Evolutionary conservation across 2,888 invertebrate genomes (phyloP).

Genomic region (Oscheius sp.): DNA sequence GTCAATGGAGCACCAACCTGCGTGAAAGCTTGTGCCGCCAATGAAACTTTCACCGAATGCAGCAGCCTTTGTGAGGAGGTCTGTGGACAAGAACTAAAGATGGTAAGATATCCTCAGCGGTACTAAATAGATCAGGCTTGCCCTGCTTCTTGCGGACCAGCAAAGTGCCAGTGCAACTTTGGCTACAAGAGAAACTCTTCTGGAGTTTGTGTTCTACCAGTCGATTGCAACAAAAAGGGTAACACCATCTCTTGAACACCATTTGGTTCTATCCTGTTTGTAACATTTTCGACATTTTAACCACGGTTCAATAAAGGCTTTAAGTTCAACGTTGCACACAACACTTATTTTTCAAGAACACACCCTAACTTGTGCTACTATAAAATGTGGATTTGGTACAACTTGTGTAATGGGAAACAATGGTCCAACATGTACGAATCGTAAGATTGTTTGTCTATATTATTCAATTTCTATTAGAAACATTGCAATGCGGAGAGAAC

Average conservation of each 20-base stretch:
- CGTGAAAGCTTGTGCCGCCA: conserved; percentile 7
- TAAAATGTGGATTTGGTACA: background rate
- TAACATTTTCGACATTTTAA: conserved; percentile 23
- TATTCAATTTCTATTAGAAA: background rate
- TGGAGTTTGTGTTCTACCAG: conserved; percentile 14
- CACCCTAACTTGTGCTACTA: background rate
- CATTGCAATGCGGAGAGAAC: background rate
- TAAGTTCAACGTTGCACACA: too few species aligned
- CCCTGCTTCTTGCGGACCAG: conserved; percentile 10
- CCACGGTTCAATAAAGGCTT: background rate
- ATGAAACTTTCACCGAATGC: conserved; percentile 23
- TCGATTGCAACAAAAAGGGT: conserved; percentile 7
- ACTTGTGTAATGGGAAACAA: background rate
- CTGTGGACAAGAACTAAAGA: conserved; percentile 6
- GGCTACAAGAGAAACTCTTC: background rate
- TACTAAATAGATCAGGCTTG: background rate
- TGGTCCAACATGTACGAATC: background rate
- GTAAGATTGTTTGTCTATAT: background rate
- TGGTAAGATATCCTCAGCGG: background rate
- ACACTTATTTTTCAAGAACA: background rate
- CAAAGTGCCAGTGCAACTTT: conserved; percentile 21
- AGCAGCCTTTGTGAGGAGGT: conserved; percentile 10
- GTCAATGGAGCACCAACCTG: conserved; percentile 18
- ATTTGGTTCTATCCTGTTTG: background rate
- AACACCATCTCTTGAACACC: background rate